phyloP scores from a whole-genome alignment of 2,113 vertebrate genomes.

The Ivindomyrus marchei region DNA sequence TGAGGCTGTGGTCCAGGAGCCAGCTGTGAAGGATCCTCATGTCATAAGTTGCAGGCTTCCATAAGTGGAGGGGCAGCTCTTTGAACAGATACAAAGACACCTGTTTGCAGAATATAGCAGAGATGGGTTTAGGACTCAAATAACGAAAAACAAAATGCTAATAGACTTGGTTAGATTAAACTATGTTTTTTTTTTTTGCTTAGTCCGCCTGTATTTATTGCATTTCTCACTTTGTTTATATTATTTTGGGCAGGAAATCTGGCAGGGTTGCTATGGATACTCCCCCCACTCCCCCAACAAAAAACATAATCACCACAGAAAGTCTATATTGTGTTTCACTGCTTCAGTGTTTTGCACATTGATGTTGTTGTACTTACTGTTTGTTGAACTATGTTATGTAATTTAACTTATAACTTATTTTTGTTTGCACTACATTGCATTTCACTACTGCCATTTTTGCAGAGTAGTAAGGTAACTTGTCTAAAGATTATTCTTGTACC shows the following conservation, averaged over 20 bases:
- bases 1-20: conserved; percentile 76
- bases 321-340: not conserved
- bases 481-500: not conserved
- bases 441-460: not conserved
- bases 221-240: not conserved
- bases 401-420: not conserved
- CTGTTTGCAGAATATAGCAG: conserved; percentile 50
- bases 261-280: not conserved
- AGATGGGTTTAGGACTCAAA: not conserved
- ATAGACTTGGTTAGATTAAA: not conserved
- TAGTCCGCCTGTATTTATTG: not conserved
- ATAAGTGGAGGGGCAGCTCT: conserved; percentile 83
- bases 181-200: not conserved
- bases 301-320: not conserved
- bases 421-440: not conserved
- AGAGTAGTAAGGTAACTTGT: not conserved
- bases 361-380: not conserved
- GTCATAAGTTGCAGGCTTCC: conserved; percentile 72
- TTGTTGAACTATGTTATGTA: not conserved
- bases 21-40: conserved; percentile 78
- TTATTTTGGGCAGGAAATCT: not conserved
- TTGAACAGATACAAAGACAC: conserved; percentile 93
- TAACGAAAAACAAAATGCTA: not conserved
- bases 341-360: not conserved
- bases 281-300: not conserved